Conservation (phyloP, 2,113 vertebrate species). For the Vireo altiloquus region DNA sequence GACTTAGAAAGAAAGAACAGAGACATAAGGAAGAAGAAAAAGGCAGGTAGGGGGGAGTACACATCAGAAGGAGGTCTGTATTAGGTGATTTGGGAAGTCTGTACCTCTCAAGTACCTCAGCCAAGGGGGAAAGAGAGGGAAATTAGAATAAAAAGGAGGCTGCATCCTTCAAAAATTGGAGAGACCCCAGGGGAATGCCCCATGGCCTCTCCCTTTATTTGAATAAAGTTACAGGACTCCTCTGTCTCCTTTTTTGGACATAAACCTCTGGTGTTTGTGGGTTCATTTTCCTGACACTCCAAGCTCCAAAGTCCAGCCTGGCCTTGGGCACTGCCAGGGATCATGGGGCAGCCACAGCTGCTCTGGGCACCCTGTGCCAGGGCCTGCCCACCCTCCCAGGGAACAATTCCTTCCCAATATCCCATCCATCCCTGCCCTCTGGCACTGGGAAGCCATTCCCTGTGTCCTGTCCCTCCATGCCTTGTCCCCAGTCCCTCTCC, state of each 20-base stretch:
- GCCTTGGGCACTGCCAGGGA: background rate
- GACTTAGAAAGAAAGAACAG: background rate
- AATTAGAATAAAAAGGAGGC: background rate
- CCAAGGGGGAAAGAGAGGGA: background rate
- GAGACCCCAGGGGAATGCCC: background rate
- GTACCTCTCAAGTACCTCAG: background rate
- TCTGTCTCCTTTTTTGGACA: background rate
- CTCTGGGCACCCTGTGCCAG: background rate
- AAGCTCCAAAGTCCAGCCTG: accelerated
- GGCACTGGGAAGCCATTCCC: background rate
- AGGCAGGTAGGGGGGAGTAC: background rate
- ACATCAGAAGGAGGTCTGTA: background rate
- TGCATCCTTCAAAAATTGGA: background rate
- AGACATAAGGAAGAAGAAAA: background rate
- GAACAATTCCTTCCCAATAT: background rate
- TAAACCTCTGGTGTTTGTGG: background rate
- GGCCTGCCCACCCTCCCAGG: background rate
- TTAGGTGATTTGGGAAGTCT: background rate
- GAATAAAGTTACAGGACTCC: background rate
- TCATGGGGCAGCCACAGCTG: background rate
- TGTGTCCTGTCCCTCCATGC: background rate
- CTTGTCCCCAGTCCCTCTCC: background rate
- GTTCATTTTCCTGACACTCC: background rate
- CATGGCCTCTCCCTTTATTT: background rate
- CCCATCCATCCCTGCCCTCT: background rate